Conservation (phyloP, 2,797 vertebrate genomes). For the Sternarchorhynchus goeldii region DNA sequence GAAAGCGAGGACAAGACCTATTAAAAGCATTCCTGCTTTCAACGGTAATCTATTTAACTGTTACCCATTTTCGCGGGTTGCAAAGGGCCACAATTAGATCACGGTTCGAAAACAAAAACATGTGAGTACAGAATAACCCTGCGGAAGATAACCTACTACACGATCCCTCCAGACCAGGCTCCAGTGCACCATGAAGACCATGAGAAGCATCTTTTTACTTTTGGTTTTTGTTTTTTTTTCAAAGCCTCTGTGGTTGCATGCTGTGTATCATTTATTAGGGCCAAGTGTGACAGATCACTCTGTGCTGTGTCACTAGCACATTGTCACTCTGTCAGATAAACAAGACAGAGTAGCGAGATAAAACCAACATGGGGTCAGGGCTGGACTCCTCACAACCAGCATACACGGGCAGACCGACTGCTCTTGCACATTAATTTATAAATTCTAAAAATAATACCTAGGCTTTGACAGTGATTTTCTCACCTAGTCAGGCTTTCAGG, state of each 20-base stretch:
- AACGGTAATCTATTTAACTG: neutral
- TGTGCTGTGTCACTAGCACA: slow-evolving; percentile 16
- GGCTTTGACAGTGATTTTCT: neutral
- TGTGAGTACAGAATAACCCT: neutral
- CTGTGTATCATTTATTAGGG: slow-evolving; percentile 27
- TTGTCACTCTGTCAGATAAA: slow-evolving; percentile 37
- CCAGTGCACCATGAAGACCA: neutral
- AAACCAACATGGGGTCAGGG: slow-evolving; percentile 5
- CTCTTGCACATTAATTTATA: neutral
- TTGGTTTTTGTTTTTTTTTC: neutral
- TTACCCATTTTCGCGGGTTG: neutral
- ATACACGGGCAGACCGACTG: neutral
- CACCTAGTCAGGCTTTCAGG: neutral
- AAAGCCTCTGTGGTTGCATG: slow-evolving; percentile 7
- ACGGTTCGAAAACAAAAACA: neutral
- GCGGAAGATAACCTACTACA: neutral
- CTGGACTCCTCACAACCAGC: neutral
- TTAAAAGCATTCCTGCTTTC: neutral
- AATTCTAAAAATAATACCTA: slow-evolving; percentile 12
- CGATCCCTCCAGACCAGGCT: neutral
- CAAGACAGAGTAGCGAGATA: neutral
- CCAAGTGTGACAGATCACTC: slow-evolving; percentile 18
- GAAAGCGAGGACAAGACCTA: neutral
- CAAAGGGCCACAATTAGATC: neutral
- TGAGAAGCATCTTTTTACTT: neutral